Evolutionary conservation across 64 coral and sea anemone genomes (phyloP), one percentile per base, ranked within the genome.

Genomic region (Montipora capricornis): DNA sequence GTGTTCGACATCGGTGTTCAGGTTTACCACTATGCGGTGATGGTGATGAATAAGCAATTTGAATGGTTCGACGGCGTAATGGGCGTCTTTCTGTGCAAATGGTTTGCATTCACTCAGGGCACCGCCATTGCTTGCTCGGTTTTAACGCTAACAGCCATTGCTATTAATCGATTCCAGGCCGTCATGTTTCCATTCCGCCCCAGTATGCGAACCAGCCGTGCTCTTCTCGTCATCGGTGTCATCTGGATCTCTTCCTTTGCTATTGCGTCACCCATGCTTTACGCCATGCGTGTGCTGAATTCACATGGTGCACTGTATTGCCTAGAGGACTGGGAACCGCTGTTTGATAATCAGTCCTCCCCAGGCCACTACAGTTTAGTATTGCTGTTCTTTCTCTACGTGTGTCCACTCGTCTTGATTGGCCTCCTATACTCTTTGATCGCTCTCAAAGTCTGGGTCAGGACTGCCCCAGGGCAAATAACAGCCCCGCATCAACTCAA

Each of bases 1-100:
- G 92, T 94, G 52, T 94, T 97, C 19, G 88, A 97, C 55, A 97
- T 97, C 88, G 92, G 92, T 14, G 91, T 93, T 11, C 81, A 84
- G 81, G 66, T 84, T 68, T 84, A 45, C 22, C 81, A 84, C 17
- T 97, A 97, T 75, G 78, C 90, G 11, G 46, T 94, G 19, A 91
- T 94, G 17, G 57, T 94, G 6, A 70, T 90, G 59, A 88, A 89
- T 8, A 89, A 89, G 64, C 94, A 66, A 47, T 80, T 91, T 50
- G 95, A 91, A 70, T 94, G 95, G 95, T 47, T 94, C 8, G 83
- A 78, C 19, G 95, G 95, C 26, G 20, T 55, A 17, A 46, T 83
- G 10, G 95, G 95, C 24, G 81, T 91, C 47, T 75, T 94, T 29
- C 82, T 97, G 22, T 97, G 95, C 84, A 97, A 97, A 48, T 61